phyloP scores from a whole-genome alignment of 2,888 invertebrate genomes.

The Anthophora plumipes region DNA sequence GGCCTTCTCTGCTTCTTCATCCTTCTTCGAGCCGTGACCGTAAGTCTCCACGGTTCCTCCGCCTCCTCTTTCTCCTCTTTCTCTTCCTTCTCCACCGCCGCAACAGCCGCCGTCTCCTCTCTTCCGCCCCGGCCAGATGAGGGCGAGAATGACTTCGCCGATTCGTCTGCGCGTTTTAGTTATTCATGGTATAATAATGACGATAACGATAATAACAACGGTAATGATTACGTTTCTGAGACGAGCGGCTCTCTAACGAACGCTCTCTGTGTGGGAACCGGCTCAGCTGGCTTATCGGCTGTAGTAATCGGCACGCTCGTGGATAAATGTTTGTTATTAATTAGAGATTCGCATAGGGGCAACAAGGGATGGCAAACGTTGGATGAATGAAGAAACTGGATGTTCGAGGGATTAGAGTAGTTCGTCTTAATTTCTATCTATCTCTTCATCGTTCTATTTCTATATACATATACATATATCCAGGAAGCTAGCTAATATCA shows the following conservation, averaged over 20 bases:
- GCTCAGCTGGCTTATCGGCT: conserved; percentile 46
- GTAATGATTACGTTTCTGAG: conserved; percentile 69
- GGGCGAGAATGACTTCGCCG: conserved; percentile 68
- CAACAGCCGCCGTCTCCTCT: neutral
- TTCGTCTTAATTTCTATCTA: neutral
- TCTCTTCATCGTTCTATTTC: neutral
- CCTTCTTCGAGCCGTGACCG: conserved; percentile 35
- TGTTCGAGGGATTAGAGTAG: neutral
- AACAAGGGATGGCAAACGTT: conserved; percentile 26
- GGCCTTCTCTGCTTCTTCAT: conserved; percentile 44
- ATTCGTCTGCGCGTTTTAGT: conserved; percentile 69
- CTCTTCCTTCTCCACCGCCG: conserved; percentile 8
- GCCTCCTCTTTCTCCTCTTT: too few species aligned
- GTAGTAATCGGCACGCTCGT: conserved; percentile 44
- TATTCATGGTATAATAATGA: conserved; percentile 73
- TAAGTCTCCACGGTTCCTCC: conserved; percentile 54
- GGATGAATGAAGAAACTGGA: neutral
- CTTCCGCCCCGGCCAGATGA: conserved; percentile 40
- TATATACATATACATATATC: too few species aligned
- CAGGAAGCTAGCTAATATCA: neutral
- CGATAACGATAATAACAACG: conserved; percentile 74
- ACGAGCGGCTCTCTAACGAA: conserved; percentile 57
- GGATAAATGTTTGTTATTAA: conserved; percentile 59
- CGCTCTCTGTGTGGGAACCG: conserved; percentile 57
- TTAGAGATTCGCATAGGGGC: conserved; percentile 36